Evolutionary conservation across 2,888 invertebrate genomes (phyloP).

Genomic region (Himalopsyche kuldschensis): DNA sequence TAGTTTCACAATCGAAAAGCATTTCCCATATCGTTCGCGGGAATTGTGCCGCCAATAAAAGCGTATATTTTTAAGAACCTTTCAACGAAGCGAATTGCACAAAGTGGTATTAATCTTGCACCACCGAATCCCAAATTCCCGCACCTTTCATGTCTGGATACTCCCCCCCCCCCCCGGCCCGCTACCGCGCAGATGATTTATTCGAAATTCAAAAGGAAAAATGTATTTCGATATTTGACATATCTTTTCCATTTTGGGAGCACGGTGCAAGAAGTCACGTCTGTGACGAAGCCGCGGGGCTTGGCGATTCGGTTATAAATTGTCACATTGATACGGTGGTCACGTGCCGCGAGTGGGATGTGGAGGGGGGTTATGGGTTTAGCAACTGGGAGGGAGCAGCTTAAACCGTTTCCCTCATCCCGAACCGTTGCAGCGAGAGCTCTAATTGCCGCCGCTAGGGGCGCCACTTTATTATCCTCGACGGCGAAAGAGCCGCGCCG

Average conservation of each 20-base stretch:
- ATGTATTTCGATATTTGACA: slow-evolving; percentile 37
- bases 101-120: neutral
- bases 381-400: neutral
- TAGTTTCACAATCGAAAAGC: neutral
- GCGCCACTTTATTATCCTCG: slow-evolving; percentile 10
- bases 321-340: slow-evolving; percentile 29
- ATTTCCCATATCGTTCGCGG: neutral
- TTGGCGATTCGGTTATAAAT: slow-evolving; percentile 32
- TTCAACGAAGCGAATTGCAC: neutral
- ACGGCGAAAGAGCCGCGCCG: neutral
- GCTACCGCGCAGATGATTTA: slow-evolving; percentile 10
- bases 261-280: slow-evolving; percentile 19
- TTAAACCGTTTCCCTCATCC: slow-evolving; percentile 13
- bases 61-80: neutral
- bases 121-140: neutral
- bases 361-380: slow-evolving; percentile 3
- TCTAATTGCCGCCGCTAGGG: slow-evolving; percentile 7
- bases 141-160: neutral
- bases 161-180: neutral
- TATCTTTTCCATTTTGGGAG: slow-evolving; percentile 35
- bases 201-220: slow-evolving; percentile 21
- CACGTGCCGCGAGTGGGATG: slow-evolving; percentile 20
- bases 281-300: slow-evolving; percentile 6
- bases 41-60: neutral
- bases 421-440: slow-evolving; percentile 7